Evolutionary conservation across 2,888 invertebrate species (phyloP), one percentile per base, ranked within the genome.

Genomic region (Andricus quercusramuli): DNA sequence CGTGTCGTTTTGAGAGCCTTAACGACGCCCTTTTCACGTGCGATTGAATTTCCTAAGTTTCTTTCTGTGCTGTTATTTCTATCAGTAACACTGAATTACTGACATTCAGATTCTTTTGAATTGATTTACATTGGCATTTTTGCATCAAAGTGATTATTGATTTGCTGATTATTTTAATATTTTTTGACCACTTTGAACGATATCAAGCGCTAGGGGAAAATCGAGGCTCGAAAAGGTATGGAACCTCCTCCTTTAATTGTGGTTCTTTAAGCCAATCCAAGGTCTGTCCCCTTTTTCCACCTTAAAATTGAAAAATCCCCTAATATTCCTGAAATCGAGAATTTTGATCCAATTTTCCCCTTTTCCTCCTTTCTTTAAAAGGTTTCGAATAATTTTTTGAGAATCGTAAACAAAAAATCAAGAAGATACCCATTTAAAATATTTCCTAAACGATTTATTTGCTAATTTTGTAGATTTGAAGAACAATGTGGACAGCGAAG

Each of bases 221-320:
- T 83, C 79, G 79, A 83, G 78, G 84, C 83, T 87, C 78, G 56
- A 79, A 86, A 86, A 89, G 89, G 88, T 89, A 89, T 85, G 86
- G 74, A 79, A 77, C 82, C 85, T 86, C 81, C 15, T 47, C 41
- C 68, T 68, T 3, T 47, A 44, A 44, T 37, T 68, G 6, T 22
- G 62, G 13, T 25, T 62, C 62, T 0, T 25, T 62, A 25, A 62
- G 1, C 29, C n/a, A n/a, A n/a, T n/a, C 29, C 29, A 29, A 3
- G 29, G 29, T 8, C 9, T 1, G 8, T 37, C 37, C 37, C 1
- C 37, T 37, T 37, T 37, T 37, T 6, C 8, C 29, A 29, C 2
- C 29, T 29, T 29, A 29, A 29, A 29, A 3, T 29, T 29, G 29
- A 29, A 29, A 37, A 37, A 8, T 37, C 37, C 9, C 37, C 8